Conservation (phyloP, 2,797 vertebrate genomes). For the Lepilemur ruficaudatus region DNA sequence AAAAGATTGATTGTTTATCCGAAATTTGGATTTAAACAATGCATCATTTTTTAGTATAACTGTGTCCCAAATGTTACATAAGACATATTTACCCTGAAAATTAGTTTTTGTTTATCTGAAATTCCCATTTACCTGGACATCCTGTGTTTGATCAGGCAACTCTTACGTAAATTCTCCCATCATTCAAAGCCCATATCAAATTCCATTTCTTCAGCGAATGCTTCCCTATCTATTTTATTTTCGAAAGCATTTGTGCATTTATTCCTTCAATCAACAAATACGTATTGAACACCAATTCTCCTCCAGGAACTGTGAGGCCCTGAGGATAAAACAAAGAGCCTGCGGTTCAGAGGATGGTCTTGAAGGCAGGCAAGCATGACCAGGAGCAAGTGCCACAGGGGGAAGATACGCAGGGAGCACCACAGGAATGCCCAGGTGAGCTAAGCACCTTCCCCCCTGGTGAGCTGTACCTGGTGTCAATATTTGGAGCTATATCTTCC, state of each 20-base stretch:
- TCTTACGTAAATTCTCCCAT: neutral
- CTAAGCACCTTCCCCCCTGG: neutral
- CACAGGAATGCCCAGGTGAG: accelerated
- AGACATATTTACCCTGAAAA: neutral
- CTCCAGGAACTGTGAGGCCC: neutral
- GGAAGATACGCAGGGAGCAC: neutral
- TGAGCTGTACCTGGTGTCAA: neutral
- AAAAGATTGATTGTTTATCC: neutral
- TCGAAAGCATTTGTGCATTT: neutral
- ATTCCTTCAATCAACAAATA: neutral
- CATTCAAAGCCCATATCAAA: neutral
- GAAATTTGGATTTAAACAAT: neutral
- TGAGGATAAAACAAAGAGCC: neutral
- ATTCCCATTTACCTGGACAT: neutral
- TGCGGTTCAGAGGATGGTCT: neutral
- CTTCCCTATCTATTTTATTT: neutral
- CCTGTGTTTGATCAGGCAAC: neutral
- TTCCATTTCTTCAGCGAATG: neutral
- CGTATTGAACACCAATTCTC: neutral
- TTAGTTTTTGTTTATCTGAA: neutral
- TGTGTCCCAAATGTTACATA: neutral
- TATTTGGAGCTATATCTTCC: neutral
- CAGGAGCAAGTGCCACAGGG: neutral
- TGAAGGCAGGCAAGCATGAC: neutral
- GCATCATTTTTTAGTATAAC: neutral